Percentiles rank a stretch among this genome's conserved stretches.
phyloP scores from a whole-genome alignment of 2,797 vertebrate genomes.

The Tiaroga cobitis region DNA sequence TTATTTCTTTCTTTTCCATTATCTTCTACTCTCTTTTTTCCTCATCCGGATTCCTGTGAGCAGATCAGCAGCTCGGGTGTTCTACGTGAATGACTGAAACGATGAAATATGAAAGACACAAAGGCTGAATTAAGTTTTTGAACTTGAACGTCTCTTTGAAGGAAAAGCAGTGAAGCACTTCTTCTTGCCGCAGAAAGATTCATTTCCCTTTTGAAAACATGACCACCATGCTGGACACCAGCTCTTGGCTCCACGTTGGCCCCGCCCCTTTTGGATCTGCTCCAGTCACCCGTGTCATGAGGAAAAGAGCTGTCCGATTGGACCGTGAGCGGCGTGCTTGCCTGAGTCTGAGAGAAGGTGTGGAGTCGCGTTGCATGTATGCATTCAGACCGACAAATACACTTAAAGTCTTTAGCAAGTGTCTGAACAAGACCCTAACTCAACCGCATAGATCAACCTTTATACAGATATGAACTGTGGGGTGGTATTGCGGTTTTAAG shows the following conservation, averaged over 20 bases:
- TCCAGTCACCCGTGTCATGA: slow-evolving; percentile 68
- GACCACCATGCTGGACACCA: slow-evolving; percentile 27
- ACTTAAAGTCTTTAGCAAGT: not conserved
- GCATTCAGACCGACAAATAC: slow-evolving; percentile 1
- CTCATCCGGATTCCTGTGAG: slow-evolving; percentile 6
- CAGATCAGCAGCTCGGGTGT: not conserved
- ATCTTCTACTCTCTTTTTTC: not conserved
- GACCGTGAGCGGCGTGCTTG: slow-evolving; percentile 73
- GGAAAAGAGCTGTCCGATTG: slow-evolving; percentile 67
- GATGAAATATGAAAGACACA: not conserved
- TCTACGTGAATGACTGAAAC: slow-evolving; percentile 25
- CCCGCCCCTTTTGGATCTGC: slow-evolving; percentile 57
- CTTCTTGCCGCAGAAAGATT: slow-evolving; percentile 3
- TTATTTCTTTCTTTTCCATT: slow-evolving; percentile 18
- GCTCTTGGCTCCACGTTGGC: not conserved
- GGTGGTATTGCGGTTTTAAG: not conserved
- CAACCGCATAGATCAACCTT: not conserved
- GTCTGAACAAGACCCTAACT: not conserved
- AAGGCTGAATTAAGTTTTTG: not conserved
- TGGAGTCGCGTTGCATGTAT: slow-evolving; percentile 46
- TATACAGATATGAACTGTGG: not conserved
- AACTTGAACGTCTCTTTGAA: not conserved
- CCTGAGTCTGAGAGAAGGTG: slow-evolving; percentile 77
- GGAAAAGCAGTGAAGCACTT: not conserved
- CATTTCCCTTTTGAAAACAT: not conserved